Evolutionary conservation across 2,888 invertebrate genomes (phyloP).

Genomic region (Rosalia funebris): DNA sequence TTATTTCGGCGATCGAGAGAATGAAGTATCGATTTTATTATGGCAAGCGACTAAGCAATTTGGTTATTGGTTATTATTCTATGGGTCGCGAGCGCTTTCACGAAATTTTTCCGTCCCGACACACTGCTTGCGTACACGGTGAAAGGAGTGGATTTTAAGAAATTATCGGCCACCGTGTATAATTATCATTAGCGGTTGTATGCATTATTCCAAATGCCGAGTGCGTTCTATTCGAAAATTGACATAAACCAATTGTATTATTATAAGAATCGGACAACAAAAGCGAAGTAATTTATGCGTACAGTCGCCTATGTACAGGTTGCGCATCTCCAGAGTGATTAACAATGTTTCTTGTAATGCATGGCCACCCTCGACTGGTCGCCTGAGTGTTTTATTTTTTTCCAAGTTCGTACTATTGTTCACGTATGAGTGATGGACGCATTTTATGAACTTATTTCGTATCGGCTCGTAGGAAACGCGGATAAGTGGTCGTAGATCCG

Average conservation of each 20-base stretch:
- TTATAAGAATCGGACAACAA: slow-evolving; percentile 33
- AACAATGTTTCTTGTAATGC: slow-evolving; percentile 51
- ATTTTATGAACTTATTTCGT: not conserved
- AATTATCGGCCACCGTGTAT: slow-evolving; percentile 1
- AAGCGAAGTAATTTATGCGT: slow-evolving; percentile 37
- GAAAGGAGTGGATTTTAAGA: slow-evolving; percentile 4
- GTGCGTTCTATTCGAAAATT: too few species aligned
- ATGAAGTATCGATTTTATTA: slow-evolving; percentile 19
- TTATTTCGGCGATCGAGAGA: slow-evolving; percentile 20
- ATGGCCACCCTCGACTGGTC: slow-evolving; percentile 48
- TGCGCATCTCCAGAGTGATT: slow-evolving; percentile 51
- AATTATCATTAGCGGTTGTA: slow-evolving; percentile 25
- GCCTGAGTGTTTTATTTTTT: slow-evolving; percentile 51
- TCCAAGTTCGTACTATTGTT: slow-evolving; percentile 50
- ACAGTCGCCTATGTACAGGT: slow-evolving; percentile 43
- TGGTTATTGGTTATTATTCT: too few species aligned
- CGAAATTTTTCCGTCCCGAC: too few species aligned
- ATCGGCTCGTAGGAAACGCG: slow-evolving; percentile 1
- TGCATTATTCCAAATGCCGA: too few species aligned
- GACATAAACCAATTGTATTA: too few species aligned
- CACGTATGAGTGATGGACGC: slow-evolving; percentile 39
- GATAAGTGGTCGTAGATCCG: not conserved
- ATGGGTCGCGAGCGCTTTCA: too few species aligned
- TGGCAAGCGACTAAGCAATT: not conserved
- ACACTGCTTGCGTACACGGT: not conserved